Evolutionary conservation across 2,888 invertebrate species (phyloP), one percentile per base, ranked within the genome.

Genomic region (Oligia strigilis): DNA sequence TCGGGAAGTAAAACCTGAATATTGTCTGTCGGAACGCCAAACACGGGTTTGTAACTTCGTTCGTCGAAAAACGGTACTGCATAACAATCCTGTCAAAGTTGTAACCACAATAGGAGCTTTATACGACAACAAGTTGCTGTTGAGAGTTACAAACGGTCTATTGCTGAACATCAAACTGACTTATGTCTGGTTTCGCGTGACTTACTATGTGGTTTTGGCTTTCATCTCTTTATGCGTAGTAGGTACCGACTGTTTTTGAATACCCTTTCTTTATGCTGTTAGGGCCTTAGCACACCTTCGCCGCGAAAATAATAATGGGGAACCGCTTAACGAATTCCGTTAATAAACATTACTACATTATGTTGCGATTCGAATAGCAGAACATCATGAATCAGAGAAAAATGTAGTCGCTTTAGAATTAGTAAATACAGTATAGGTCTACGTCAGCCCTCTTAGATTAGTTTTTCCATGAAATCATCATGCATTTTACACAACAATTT

Each of bases 31-130:
- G 49, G 49, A 74, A 79, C 71, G 75, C 70, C 49, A 70, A 80
- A 87, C 87, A 85, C 46, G 85, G 75, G 60, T 67, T 65, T 43
- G 52, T 29, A 86, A 89, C 82, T 90, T 90, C 82, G 76, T 78
- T 81, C 77, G 64, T 62, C 74, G 80, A 86, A 89, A 90, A 90
- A 87, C 89, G 49, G 72, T 64, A 80, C 72, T 70, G 66, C 78
- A 55, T 77, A 85, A 83, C 75, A 85, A 80, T 11, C 6, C 75
- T 67, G 78, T 64, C 73, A 75, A 87, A 88, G 77, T 81, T 85
- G 60, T 75, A 70, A 80, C 89, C 90, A 77, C 89, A 89, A 86
- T 82, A 78, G 66, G 43, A 79, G 79, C 80, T 87, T 75, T 86
- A 70, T 65, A 76, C 49, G 71, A 82, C 79, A 76, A 69, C 40